A percentile compares a stretch with the other conserved stretches of the same genome.
Evolutionary conservation across 2,888 invertebrate species (phyloP).

Genomic region (Papilio elwesi): DNA sequence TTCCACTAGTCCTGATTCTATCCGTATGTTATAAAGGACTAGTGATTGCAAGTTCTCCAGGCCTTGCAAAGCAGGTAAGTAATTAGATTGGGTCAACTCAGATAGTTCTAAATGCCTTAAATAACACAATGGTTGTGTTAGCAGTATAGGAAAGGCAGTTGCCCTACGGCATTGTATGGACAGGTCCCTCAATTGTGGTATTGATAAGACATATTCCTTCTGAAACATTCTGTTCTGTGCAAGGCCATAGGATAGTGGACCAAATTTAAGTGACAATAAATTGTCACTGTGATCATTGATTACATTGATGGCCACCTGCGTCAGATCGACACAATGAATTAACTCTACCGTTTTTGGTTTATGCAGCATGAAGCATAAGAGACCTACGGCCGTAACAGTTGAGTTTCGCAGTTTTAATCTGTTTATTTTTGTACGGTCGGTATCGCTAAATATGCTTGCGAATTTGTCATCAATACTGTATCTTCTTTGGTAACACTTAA

Average conservation of each 20-base stretch:
- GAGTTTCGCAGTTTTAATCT: slow-evolving; percentile 88
- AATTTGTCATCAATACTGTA: slow-evolving; percentile 87
- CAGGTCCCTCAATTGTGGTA: slow-evolving; percentile 85
- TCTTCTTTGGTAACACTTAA: slow-evolving; percentile 83
- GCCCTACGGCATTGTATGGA: slow-evolving; percentile 82
- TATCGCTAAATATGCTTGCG: slow-evolving; percentile 88
- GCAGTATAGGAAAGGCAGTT: slow-evolving; percentile 77
- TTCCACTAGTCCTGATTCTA: slow-evolving; percentile 85
- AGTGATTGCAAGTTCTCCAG: slow-evolving; percentile 89
- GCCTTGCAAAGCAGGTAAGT: slow-evolving; percentile 87
- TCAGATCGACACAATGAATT: slow-evolving; percentile 88
- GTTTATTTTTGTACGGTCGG: slow-evolving; percentile 89
- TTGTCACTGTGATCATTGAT: slow-evolving; percentile 88
- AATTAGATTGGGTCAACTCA: slow-evolving; percentile 85
- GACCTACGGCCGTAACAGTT: slow-evolving; percentile 88
- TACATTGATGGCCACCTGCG: slow-evolving; percentile 85
- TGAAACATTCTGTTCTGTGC: slow-evolving; percentile 76
- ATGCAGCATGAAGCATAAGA: slow-evolving; percentile 89
- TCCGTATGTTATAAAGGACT: slow-evolving; percentile 91
- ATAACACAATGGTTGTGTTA: slow-evolving; percentile 84
- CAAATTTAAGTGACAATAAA: slow-evolving; percentile 88
- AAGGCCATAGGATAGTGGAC: slow-evolving; percentile 86
- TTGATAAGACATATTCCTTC: slow-evolving; percentile 82
- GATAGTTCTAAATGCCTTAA: slow-evolving; percentile 90
- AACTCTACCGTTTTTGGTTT: slow-evolving; percentile 90